Base-by-base conservation (phyloP, 2,113 vertebrate species). In the Poeciliopsis prolifica region DNA sequence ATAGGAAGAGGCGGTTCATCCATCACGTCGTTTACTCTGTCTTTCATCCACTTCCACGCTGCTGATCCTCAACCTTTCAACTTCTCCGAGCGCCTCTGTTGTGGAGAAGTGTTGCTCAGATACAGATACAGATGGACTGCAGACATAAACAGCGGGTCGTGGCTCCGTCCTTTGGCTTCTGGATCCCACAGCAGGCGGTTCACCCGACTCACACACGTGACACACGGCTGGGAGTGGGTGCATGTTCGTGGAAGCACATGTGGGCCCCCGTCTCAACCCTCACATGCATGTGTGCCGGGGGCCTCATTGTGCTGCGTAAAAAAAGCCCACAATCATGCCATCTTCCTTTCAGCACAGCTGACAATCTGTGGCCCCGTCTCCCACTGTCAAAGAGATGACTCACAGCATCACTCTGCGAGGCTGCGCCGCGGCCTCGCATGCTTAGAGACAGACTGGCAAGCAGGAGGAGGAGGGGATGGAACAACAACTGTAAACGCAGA, bases 51-150 rank as follows among this genome's bases (percentile, higher is more conserved):
- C 42, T 69, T 72, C 60, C 6, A 62, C 65, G 75, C 65, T 29
- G 70, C 33, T 62, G 66, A 83, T 48, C 64, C 9, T 79, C 84
- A 75, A 69, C 19, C 19, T 72, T 68, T 62, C 29, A 79, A 62
- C 58, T 24, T 78, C 74, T 73, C 58, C 30, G 70, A 58, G 62
- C 64, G 68, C 28, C 33, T 77, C 24, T 62, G 85, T 92, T 90
- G 66, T 90, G 88, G 90, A 89, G 89, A 58, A 77, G 72, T 73
- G 91, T 91, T 89, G 90, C 92, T 79, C 28, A 83, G 93, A 86
- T 76, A 93, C 88, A 26, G 42, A 48, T 15, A 19, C 64, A 77
- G 87, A 89, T 76, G 76, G 74, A 87, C 73, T 31, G 58, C 85
- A 91, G 89, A 84, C 77, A 85, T 78, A 88, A 89, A 92, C 91